Conservation (phyloP, 2,797 vertebrate species). For the Sebastes trivittatus region DNA sequence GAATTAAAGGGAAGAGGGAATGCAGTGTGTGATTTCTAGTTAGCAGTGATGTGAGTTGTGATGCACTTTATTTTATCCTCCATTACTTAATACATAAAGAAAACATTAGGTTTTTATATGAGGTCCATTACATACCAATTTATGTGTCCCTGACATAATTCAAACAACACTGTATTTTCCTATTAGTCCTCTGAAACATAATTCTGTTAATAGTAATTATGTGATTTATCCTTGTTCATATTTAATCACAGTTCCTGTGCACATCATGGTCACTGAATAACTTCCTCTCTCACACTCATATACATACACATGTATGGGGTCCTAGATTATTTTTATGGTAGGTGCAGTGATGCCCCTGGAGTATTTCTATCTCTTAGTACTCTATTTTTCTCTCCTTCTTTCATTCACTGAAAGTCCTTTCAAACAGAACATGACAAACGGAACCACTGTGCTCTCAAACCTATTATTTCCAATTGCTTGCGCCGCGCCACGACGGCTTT, state of each 20-base stretch:
- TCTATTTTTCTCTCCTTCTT: no score
- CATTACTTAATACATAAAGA: conserved; percentile 12
- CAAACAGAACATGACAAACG: no score
- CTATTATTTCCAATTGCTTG: no score
- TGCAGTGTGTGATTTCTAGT: neutral
- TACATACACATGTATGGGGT: neutral
- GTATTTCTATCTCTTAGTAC: no score
- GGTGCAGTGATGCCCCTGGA: no score
- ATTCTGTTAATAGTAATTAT: neutral
- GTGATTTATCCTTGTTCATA: neutral
- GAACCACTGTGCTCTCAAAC: no score
- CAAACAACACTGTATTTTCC: neutral
- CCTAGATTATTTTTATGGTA: no score
- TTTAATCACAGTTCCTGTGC: neutral
- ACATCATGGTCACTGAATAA: neutral
- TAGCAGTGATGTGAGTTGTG: neutral
- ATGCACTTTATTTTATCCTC: conserved; percentile 4
- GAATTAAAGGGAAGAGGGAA: neutral
- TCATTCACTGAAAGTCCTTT: no score
- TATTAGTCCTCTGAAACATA: neutral
- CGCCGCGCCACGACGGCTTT: fast-evolving
- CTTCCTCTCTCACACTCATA: neutral
- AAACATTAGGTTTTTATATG: neutral
- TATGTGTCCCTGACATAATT: neutral
- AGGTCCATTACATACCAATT: neutral